Percentiles rank a stretch among this genome's conserved stretches.
Evolutionary conservation across 53 echinoderm and acorn worm species (phyloP).

Genomic region (Luidia sarsii): DNA sequence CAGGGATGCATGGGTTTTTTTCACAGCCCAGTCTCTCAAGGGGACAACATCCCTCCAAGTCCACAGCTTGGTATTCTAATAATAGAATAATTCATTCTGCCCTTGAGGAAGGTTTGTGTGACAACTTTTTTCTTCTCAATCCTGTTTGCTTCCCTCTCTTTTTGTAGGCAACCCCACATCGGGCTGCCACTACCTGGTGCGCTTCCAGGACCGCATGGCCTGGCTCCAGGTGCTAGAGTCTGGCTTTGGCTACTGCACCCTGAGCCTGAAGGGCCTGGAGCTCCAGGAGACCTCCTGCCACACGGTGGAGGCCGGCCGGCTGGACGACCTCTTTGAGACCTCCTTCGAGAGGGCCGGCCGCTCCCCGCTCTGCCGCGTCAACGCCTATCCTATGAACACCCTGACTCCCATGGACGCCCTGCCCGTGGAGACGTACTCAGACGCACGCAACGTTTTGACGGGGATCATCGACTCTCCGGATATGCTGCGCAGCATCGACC

Average conservation of each 20-base stretch:
- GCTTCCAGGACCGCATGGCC: conserved; percentile 95
- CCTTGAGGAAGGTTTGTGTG: background rate
- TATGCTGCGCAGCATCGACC: conserved; percentile 68
- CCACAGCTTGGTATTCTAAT: too few relatives aligned
- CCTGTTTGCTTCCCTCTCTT: background rate
- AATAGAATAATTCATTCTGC: too few relatives aligned
- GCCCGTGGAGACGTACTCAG: conserved; percentile 87
- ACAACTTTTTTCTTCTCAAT: background rate
- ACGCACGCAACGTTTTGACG: conserved; percentile 88
- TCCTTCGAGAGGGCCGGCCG: conserved; percentile 70
- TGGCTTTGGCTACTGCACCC: conserved; percentile 84
- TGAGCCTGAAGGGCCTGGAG: conserved; percentile 95
- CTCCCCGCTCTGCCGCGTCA: conserved; percentile 58
- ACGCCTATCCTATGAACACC: conserved; percentile 73
- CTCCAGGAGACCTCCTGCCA: conserved; percentile 97
- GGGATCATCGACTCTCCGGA: conserved; percentile 95
- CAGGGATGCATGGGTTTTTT: too few relatives aligned
- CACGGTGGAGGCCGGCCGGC: conserved; percentile 83
- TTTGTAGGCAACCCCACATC: conserved; percentile 67
- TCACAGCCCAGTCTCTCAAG: too few relatives aligned
- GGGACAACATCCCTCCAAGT: too few relatives aligned
- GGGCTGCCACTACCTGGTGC: conserved; percentile 66
- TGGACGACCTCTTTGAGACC: conserved; percentile 87
- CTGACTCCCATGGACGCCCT: conserved; percentile 83
- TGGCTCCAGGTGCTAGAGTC: conserved; percentile 93